Evolutionary conservation across 2,888 invertebrate species (phyloP), one percentile per base, ranked within the genome.

Genomic region (Leptinotarsa juncta): DNA sequence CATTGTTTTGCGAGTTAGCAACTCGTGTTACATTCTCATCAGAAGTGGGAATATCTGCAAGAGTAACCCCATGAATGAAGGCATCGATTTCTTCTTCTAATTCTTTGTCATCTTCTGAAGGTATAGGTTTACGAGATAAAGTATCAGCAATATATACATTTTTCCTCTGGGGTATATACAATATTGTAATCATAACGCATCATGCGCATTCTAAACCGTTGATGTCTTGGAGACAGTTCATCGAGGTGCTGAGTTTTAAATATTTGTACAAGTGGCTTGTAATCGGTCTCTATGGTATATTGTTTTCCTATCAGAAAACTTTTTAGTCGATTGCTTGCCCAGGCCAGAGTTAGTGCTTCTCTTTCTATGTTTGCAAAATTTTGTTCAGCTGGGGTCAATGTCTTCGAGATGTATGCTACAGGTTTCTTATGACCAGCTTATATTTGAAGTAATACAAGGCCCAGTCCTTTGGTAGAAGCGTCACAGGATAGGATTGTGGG

Each of bases 331-430:
- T 62, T 3, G 7, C 26, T 62, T 23, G 26, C 16, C 62, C 26
- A 32, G 26, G 62, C 32, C 32, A 62, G n/a, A 62, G 62, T 7
- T 16, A 62, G 16, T 23, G 32, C 32, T 62, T 32, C 62, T n/a
- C 62, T 15, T 62, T 62, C 32, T 14, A 62, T 62, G 32, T 62
- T 32, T 26, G 62, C 62, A 62, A 32, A 62, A 62, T 62, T 62
- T 62, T 62, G 15, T 5, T 32, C 26, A 14, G 62, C 15, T 5
- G 55, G 15, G 32, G 62, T 62, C 26, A 62, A 32, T 14, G 15
- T 62, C 3, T 32, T 14, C 15, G 26, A 62, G 4, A 26, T 62
- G 10, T 32, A 26, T 26, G 62, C 32, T 16, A 23, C 62, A 14
- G 60, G 60, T 32, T 60, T 60, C 16, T 60, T 26, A 23, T 16